Evolutionary conservation across 2,888 invertebrate genomes (phyloP).

Genomic region (Coelogynopora nodosa): DNA sequence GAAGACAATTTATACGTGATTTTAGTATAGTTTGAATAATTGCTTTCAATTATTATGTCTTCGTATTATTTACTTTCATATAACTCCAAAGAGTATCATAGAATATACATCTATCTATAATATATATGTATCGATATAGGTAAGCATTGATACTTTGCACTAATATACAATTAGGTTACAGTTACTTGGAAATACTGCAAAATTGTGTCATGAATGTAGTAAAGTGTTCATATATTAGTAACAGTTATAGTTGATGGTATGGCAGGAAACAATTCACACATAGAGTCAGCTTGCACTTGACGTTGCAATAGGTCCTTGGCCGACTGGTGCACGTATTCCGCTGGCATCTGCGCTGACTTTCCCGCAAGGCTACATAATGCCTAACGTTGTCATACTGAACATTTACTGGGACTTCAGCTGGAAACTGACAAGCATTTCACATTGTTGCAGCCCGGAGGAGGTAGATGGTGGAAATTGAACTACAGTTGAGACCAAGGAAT

Average conservation of each 20-base stretch:
- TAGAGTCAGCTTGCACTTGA: slow-evolving; percentile 21
- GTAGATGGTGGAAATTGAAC: not conserved
- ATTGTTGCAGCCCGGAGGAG: slow-evolving; percentile 4
- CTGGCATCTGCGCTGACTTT: not conserved
- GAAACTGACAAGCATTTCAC: not conserved
- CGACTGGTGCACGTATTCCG: not conserved
- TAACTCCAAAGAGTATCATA: not conserved
- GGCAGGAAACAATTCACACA: slow-evolving; percentile 5
- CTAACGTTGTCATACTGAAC: not conserved
- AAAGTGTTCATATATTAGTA: slow-evolving; percentile 5
- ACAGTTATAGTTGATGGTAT: slow-evolving; percentile 3
- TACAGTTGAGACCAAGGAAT: slow-evolving; percentile 2
- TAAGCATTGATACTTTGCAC: not conserved
- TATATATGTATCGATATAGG: not conserved
- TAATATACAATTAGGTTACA: not conserved
- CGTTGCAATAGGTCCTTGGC: slow-evolving; percentile 29
- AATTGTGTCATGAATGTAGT: not conserved
- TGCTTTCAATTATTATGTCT: slow-evolving; percentile 2
- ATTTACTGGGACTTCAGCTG: not conserved
- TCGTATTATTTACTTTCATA: not conserved
- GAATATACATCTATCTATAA: not conserved
- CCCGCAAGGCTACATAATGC: not conserved
- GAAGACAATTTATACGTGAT: slow-evolving; percentile 14
- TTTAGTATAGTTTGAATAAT: slow-evolving; percentile 26
- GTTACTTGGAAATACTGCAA: not conserved